Base-by-base conservation (phyloP, 2,888 invertebrate genomes). In the Globia sparganii region DNA sequence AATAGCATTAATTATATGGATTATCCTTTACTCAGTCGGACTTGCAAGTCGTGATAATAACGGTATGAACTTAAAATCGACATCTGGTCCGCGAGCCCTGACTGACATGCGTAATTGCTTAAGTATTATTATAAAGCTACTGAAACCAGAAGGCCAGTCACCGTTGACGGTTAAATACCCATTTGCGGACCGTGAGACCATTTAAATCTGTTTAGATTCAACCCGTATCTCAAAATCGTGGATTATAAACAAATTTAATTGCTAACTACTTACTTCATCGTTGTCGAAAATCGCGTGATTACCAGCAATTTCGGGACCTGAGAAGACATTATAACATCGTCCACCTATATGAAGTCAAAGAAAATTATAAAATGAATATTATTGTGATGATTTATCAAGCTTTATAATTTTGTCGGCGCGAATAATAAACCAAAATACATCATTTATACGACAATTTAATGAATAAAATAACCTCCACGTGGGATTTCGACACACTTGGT, bases 111-210 rank as follows among this genome's bases (percentile, higher is more conserved):
- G 89, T 92, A 94, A 94, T 93, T 93, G 91, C 91, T 90, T 91
- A 91, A 92, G 91, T 92, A 94, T 92, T 92, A 92, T 93, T 92
- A 93, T 92, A 92, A 93, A 89, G 95, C 95, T 95, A 95, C 95
- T 93, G 95, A 91, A 93, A 92, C 90, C 92, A 92, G 91, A 93
- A 92, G 91, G 91, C 90, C 91, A 87, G 84, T 80, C 87, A 85
- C 74, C 81, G 84, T 87, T 87, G 91, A 89, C 87, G 84, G 87
- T 87, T 91, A 91, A 92, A 90, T 89, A 88, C 87, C 82, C 84
- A 83, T 86, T 86, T 78, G 83, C 85, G 65, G 80, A 90, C 87
- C 91, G 91, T 92, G 93, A 90, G 93, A 94, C 82, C 83, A 88
- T 91, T 91, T 90, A 88, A 88, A 88, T 86, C 80, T 78, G 84